phyloP scores from a whole-genome alignment of 2,797 vertebrate genomes.

The Oreonectes daqikongensis region DNA sequence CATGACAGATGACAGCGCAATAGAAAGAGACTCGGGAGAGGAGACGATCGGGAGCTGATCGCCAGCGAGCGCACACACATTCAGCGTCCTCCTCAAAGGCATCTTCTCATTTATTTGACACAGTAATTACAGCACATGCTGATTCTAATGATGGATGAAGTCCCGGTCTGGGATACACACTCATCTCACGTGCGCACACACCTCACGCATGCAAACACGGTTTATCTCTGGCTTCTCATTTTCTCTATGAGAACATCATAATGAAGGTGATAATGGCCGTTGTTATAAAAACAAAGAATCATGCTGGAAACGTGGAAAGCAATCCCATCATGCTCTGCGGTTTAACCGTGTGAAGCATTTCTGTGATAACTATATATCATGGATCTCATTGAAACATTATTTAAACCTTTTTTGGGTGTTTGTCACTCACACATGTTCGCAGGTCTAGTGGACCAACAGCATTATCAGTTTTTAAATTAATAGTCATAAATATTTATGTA shows the following conservation, averaged over 20 bases:
- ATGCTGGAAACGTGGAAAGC: not conserved
- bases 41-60: conserved; percentile 71
- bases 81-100: conserved; percentile 73
- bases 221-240: not conserved
- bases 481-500: too few relatives aligned
- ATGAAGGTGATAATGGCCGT: not conserved
- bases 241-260: not conserved
- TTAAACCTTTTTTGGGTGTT: too few relatives aligned
- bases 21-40: conserved; percentile 65
- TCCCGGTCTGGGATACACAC: conserved; percentile 79
- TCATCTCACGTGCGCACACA: conserved; percentile 45
- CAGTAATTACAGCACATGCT: conserved; percentile 87
- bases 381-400: not conserved
- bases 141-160: conserved; percentile 87
- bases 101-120: conserved; percentile 84
- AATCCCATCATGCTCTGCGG: not conserved
- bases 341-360: not conserved
- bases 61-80: conserved; percentile 44
- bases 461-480: too few relatives aligned
- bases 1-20: conserved; percentile 82
- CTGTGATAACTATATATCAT: not conserved
- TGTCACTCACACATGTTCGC: too few relatives aligned
- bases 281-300: conserved; percentile 1
- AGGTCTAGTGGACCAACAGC: too few relatives aligned
- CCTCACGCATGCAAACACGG: not conserved